Evolutionary conservation across 2,113 vertebrate genomes (phyloP), one percentile per base, ranked within the genome.

Genomic region (Notarius quadriscutis): DNA sequence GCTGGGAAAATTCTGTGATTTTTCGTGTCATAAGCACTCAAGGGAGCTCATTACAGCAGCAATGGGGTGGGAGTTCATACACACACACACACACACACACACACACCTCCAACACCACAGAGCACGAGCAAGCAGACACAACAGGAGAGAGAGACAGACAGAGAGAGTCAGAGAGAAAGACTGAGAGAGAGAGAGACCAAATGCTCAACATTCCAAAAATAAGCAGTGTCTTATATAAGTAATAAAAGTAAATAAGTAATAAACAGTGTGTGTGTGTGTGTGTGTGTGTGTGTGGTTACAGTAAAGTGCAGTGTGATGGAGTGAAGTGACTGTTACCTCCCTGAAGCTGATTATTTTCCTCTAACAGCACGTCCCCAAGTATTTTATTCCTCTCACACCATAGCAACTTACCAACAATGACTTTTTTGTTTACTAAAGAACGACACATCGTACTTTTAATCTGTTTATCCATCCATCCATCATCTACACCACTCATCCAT

Each of bases 11-110:
- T 67, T 67, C 65, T 5, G 77, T 25, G n/a, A 34, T 57, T 58
- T 81, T 55, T 14, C 41, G 57, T 41, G 8, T 20, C 79, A 81
- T 34, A 11, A 41, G 18, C 79, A 41, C 79, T 81, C 57, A 4
- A 50, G 58, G 34, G 60, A 82, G 34, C 80, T 82, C 80, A 82
- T 65, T 82, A 82, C 41, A 82, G n/a, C 22, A 65, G n/a, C 0
- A 27, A 30, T 2, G 14, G 30, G 67, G 6, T 5, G 5, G 17
- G 67, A 25, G 60, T 8, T 67, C 41, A 41, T 2, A 41, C 34
- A 41, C 34, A 41, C 34, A 41, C 63, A n/a, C 63, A 65, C 25
- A 1, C 25, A 65, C 63, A 62, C 60, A 67, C 60, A 20, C 60
- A 22, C 60, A 22, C 18, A 62, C 8, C 60, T 62, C 25, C 25